Conservation (phyloP, 2,113 vertebrate genomes). For the Synchiropus splendidus region DNA sequence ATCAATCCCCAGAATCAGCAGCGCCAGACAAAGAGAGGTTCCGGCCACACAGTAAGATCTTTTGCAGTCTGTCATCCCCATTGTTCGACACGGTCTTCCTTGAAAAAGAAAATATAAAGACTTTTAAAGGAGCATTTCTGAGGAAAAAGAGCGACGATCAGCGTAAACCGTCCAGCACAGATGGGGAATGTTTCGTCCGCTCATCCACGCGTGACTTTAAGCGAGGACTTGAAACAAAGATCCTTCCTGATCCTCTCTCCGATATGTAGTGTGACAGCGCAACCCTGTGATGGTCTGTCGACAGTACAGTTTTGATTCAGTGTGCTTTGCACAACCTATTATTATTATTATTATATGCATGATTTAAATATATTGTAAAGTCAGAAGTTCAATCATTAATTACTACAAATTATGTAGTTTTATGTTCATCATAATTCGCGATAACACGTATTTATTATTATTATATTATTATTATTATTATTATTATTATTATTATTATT, state of each 20-base stretch:
- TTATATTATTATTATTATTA: no score
- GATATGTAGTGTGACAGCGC: constrained; percentile 36
- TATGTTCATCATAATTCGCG: no score
- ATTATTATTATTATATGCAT: no score
- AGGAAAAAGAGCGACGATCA: not conserved
- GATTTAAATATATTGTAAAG: no score
- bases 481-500: no score
- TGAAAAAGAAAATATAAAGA: not conserved
- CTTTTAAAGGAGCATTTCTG: not conserved
- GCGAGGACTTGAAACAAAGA: no score
- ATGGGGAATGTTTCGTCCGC: not conserved
- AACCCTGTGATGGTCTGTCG: constrained; percentile 19
- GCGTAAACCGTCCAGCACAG: no score
- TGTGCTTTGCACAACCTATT: no score
- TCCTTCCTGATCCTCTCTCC: no score
- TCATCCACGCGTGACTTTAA: not conserved
- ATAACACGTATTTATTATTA: no score
- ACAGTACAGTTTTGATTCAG: not conserved
- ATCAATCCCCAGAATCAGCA: constrained; percentile 29
- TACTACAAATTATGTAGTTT: no score
- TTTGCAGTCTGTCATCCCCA: constrained; percentile 21
- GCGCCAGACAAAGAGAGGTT: constrained; percentile 28
- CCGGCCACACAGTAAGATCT: constrained; percentile 18
- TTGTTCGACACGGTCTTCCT: constrained; percentile 10
- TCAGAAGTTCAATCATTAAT: no score